Evolutionary conservation across 2,113 vertebrate species (phyloP), one percentile per base, ranked within the genome.

Genomic region (Rhinoptilus africanus): DNA sequence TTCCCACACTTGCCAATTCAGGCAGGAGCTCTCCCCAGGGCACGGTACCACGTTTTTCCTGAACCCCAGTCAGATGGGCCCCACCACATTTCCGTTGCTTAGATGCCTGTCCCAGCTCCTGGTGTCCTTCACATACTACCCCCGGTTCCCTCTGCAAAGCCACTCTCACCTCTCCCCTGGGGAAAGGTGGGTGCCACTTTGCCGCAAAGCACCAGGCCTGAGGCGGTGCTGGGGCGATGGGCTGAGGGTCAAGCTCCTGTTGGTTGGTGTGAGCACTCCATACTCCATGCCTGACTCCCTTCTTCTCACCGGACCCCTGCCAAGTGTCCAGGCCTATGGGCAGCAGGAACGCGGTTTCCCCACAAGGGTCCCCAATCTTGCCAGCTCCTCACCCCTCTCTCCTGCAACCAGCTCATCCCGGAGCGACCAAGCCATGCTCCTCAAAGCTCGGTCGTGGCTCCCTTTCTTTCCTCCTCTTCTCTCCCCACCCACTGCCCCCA

Each of bases 341-440:
- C 75, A 76, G 51, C 4, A 30, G 73, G 41, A 82, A 48, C 22
- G 30, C 0, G 1, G 6, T 68, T 90, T 90, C 28, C 9, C 8
- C 14, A 34, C 34, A 60, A 72, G 24, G 5, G 10, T 59, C 13
- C 4, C 20, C 2, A 1, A 3, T 64, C 37, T 79, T 75, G 24
- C 57, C 34, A 60, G 17, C 21, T 85, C 19, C 12, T 90, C 32
- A 17, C 9, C 32, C 10, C 20, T 76, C 16, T 85, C 14, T 56
- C 28, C 32, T 69, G 34, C 57, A 80, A 37, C 37, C 47, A 62
- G 37, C 47, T 63, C 23, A 43, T n/a, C 22, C 28, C 0, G 0
- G 48, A 41, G 57, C 0, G 1, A 27, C 1, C 7, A 3, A 85
- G 35, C 30, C 1, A 1, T 28, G 51, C 37, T 93, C 23, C 41